Evolutionary conservation across 2,113 vertebrate species (phyloP).

Genomic region (Oncorhynchus kisutch): DNA sequence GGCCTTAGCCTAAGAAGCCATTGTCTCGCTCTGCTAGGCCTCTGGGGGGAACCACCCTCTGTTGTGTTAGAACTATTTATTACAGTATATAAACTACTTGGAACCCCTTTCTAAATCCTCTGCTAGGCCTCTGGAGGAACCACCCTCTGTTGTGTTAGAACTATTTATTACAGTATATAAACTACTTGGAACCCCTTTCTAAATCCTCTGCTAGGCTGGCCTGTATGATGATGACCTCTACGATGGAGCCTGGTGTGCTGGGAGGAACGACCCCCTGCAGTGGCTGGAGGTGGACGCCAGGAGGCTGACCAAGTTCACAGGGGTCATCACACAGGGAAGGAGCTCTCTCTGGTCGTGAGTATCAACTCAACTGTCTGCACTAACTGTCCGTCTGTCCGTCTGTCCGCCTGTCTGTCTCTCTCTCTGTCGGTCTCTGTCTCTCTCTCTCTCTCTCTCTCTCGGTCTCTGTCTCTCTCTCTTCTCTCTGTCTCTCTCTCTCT

Average conservation of each 20-base stretch:
- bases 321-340: constrained; percentile 93
- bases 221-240: constrained; percentile 94
- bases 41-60: too few relatives aligned
- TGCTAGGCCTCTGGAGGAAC: too few relatives aligned
- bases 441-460: too few relatives aligned
- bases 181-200: too few relatives aligned
- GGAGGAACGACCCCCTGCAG: constrained; percentile 88
- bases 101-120: neutral
- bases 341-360: constrained; percentile 99
- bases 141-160: too few relatives aligned
- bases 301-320: constrained; percentile 92
- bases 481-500: too few relatives aligned
- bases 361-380: constrained; percentile 17
- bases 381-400: neutral
- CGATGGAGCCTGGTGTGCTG: constrained; percentile 95
- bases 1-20: too few relatives aligned
- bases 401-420: neutral
- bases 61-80: neutral
- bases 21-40: too few relatives aligned
- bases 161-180: too few relatives aligned
- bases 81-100: neutral
- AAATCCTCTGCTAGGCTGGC: too few relatives aligned
- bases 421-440: neutral
- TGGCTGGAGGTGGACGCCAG: constrained; percentile 95
- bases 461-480: too few relatives aligned